Conservation (phyloP, 2,113 vertebrate species). For the Marcusenius ussheri region DNA sequence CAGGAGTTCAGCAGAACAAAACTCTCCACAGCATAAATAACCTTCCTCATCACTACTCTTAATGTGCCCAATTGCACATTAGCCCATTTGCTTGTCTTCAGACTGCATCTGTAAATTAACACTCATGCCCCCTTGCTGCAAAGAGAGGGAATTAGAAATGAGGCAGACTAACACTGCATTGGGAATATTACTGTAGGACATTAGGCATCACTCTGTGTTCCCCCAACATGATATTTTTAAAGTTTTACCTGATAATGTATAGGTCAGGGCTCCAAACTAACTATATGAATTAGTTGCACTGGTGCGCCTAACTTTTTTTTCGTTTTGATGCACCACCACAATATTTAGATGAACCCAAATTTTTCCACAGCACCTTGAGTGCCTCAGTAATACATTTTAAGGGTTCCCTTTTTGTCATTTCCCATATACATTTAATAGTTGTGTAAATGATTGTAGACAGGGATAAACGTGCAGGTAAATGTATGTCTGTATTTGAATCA, state of each 20-base stretch:
- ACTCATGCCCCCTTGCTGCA: background rate
- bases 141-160: background rate
- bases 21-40: background rate
- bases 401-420: too few relatives aligned
- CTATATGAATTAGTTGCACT: too few relatives aligned
- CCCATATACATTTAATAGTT: too few relatives aligned
- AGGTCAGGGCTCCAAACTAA: too few relatives aligned
- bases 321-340: too few relatives aligned
- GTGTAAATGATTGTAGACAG: too few relatives aligned
- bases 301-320: too few relatives aligned
- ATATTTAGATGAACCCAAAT: too few relatives aligned
- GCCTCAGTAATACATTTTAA: too few relatives aligned
- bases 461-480: too few relatives aligned
- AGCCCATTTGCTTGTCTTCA: background rate
- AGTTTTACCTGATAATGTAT: background rate
- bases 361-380: too few relatives aligned
- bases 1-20: background rate
- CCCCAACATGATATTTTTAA: background rate
- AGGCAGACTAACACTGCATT: background rate
- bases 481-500: too few relatives aligned
- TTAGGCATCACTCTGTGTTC: background rate
- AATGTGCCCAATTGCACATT: background rate
- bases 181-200: background rate
- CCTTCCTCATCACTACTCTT: background rate
- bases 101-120: background rate